Evolutionary conservation across 2,888 invertebrate genomes (phyloP).

Genomic region (Trichopria drosophilae): DNA sequence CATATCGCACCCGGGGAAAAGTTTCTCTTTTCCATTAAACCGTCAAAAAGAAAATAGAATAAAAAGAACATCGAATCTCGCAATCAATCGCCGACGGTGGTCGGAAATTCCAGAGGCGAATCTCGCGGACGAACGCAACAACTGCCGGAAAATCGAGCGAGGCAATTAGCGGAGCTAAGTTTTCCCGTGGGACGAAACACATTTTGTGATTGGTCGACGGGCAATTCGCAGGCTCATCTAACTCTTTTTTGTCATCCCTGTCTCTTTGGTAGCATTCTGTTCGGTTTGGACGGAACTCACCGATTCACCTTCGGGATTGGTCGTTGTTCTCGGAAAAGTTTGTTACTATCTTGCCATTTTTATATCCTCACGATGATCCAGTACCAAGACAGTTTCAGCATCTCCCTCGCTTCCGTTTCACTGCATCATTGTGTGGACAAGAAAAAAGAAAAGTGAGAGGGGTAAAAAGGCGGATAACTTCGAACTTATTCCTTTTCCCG

Average conservation of each 20-base stretch:
- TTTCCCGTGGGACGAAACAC: constrained; percentile 11
- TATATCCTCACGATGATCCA: constrained; percentile 33
- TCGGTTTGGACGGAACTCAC: no score
- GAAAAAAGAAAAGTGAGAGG: no score
- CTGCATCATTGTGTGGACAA: no score
- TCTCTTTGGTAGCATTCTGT: no score
- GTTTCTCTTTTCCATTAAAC: no score
- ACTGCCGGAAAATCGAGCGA: constrained; percentile 26
- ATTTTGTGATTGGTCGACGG: constrained; percentile 22
- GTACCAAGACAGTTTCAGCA: constrained; percentile 25
- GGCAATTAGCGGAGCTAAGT: constrained; percentile 33
- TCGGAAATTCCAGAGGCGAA: no score
- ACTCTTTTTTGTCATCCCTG: constrained; percentile 2
- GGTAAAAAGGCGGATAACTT: constrained; percentile 30
- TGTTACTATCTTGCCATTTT: constrained; percentile 28
- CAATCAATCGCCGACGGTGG: no score
- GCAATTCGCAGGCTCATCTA: constrained; percentile 16
- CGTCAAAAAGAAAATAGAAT: no score
- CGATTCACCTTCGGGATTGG: no score
- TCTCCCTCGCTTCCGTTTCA: constrained; percentile 16
- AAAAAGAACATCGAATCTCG: no score
- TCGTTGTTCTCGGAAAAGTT: constrained; percentile 32
- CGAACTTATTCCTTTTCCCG: constrained; percentile 28
- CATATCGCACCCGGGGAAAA: no score
- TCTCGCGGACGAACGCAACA: constrained; percentile 29